Conservation (phyloP, 2,888 invertebrate species). For the Tetranychus truncatus region DNA sequence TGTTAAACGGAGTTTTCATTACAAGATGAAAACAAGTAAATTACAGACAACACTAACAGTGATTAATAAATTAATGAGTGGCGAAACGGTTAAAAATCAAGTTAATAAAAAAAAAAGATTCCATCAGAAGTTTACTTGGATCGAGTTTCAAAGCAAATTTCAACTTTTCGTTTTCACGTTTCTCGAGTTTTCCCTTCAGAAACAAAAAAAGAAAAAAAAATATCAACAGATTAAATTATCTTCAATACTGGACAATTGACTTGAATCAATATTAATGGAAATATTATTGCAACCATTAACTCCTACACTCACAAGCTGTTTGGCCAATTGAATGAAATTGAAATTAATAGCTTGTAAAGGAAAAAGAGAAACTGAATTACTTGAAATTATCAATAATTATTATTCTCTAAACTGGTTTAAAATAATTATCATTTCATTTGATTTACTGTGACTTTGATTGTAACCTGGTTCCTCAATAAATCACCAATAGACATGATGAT, state of each 20-base stretch:
- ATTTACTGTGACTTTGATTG: background rate
- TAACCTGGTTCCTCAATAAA: background rate
- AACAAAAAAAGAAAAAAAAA: no score
- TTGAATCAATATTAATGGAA: no score
- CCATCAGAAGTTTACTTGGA: background rate
- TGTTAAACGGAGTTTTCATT: no score
- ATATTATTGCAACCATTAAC: no score
- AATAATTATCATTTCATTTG: background rate
- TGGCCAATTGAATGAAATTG: background rate
- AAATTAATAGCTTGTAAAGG: background rate
- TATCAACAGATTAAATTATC: no score
- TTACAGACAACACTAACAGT: no score
- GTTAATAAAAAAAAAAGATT: background rate
- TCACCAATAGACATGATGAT: background rate
- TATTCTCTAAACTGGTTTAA: background rate
- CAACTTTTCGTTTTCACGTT: background rate
- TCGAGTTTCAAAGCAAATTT: background rate
- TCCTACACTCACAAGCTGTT: no score
- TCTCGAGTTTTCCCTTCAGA: no score
- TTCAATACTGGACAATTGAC: no score
- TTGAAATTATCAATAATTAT: background rate
- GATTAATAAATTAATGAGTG: no score
- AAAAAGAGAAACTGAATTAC: background rate
- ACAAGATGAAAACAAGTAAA: no score
- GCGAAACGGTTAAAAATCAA: background rate